phyloP scores from a whole-genome alignment of 1,140 invertebrate genomes.

The Chironomus tepperi region DNA sequence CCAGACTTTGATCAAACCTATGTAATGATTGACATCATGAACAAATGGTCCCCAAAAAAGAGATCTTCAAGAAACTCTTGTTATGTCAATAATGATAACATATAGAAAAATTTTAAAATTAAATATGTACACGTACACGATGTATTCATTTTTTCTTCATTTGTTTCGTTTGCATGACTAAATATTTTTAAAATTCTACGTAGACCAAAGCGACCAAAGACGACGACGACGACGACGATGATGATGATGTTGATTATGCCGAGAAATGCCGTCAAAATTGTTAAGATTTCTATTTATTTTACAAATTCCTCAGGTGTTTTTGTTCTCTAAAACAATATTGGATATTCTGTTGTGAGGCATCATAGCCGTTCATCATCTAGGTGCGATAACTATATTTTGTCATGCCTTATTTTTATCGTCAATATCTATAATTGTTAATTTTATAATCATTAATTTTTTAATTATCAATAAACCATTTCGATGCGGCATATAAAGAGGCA shows the following conservation, averaged over 20 bases:
- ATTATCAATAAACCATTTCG: too few relatives aligned
- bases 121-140: conserved; percentile 5
- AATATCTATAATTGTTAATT: neutral
- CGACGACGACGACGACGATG: neutral
- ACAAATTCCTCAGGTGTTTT: conserved; percentile 19
- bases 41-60: too few relatives aligned
- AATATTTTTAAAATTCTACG: neutral
- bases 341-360: too few relatives aligned
- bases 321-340: neutral
- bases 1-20: too few relatives aligned
- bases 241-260: neutral
- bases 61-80: too few relatives aligned
- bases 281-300: neutral
- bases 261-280: too few relatives aligned
- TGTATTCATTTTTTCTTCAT: neutral
- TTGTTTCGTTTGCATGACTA: neutral
- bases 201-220: too few relatives aligned
- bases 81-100: too few relatives aligned
- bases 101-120: neutral
- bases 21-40: too few relatives aligned
- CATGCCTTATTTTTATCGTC: too few relatives aligned
- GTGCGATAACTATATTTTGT: too few relatives aligned
- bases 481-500: neutral
- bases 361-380: too few relatives aligned
- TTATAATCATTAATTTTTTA: neutral